Conservation (phyloP, 37 sponge, comb jelly and placozoan genomes). For the Axinella damicornis region DNA sequence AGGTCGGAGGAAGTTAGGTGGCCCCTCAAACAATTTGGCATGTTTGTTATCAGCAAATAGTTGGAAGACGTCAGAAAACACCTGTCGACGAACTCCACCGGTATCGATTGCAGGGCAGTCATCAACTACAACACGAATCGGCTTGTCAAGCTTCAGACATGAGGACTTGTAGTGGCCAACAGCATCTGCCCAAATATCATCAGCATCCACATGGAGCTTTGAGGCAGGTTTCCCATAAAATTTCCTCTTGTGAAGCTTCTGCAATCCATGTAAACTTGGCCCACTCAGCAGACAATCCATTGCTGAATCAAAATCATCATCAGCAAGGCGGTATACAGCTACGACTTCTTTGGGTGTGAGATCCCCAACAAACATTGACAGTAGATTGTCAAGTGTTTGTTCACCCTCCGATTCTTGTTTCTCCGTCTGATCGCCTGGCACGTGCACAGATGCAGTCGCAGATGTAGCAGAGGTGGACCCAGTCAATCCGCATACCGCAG, state of each 20-base stretch:
- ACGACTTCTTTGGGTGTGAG: too few species aligned
- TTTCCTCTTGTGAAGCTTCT: background rate
- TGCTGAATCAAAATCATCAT: background rate
- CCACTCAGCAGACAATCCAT: slow-evolving; percentile 16
- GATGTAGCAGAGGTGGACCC: too few species aligned
- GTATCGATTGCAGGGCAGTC: slow-evolving; percentile 38
- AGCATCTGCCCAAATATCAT: slow-evolving; percentile 9
- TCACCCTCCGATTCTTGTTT: too few species aligned
- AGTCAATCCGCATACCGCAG: too few species aligned
- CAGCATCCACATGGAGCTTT: slow-evolving; percentile 16
- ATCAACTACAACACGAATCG: background rate
- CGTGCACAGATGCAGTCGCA: too few species aligned
- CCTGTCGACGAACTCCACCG: slow-evolving; percentile 40
- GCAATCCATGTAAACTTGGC: background rate
- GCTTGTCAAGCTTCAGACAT: background rate
- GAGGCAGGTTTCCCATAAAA: background rate
- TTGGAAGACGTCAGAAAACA: slow-evolving; percentile 10
- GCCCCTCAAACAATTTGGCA: slow-evolving; percentile 26
- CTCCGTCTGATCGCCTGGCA: too few species aligned
- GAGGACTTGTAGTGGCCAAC: slow-evolving; percentile 20
- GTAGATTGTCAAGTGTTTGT: too few species aligned
- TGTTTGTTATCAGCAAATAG: slow-evolving; percentile 8
- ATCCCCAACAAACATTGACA: too few species aligned
- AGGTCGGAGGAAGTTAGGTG: slow-evolving; percentile 2
- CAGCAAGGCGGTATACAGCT: too few species aligned